Base-by-base conservation (phyloP, 2,113 vertebrate genomes). In the Ursus arctos region DNA sequence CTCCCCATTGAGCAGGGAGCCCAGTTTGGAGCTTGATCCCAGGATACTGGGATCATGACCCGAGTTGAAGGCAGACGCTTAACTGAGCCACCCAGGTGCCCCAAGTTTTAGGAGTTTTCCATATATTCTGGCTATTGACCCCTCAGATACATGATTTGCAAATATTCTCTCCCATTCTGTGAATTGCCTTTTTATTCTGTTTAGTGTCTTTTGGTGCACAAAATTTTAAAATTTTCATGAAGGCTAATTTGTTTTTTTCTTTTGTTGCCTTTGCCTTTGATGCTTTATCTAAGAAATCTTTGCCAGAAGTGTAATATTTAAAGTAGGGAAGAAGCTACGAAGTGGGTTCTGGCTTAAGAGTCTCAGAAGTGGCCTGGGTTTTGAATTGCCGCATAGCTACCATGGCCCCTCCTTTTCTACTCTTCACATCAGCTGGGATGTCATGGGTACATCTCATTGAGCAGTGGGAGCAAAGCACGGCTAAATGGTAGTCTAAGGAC, bases 241-340 rank as follows among this genome's bases (percentile, higher is more conserved):
- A 82, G 51, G 31, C 47, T 63, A 55, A 65, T 65, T 65, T 65
- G n/a, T 28, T 65, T 65, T 93, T 93, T 93, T 84, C 9, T 76
- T 53, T 65, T 84, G 13, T 88, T 82, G 71, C 47, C 49, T 82
- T 18, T 96, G 21, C 77, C 18, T 88, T 83, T 88, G 55, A 18
- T 57, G 40, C 83, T 69, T 57, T 76, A n/a, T 57, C 47, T 59
- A 89, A 84, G 85, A 94, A 96, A 80, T 47, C 18, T 74, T 59
- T 94, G 65, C 74, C 49, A 87, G 76, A 87, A 82, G 49, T 85
- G 22, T 43, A 69, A 31, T 55, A 80, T 93, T 57, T 88, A 79
- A 79, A 90, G 31, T 63, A 80, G 14, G 15, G 40, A 61, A 61
- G 36, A 72, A 83, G 51, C 65, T 26, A 55, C 84, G 67, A 69